Evolutionary conservation across 2,888 invertebrate genomes (phyloP), one percentile per base, ranked within the genome.

Genomic region (Troides oblongomaculatus): DNA sequence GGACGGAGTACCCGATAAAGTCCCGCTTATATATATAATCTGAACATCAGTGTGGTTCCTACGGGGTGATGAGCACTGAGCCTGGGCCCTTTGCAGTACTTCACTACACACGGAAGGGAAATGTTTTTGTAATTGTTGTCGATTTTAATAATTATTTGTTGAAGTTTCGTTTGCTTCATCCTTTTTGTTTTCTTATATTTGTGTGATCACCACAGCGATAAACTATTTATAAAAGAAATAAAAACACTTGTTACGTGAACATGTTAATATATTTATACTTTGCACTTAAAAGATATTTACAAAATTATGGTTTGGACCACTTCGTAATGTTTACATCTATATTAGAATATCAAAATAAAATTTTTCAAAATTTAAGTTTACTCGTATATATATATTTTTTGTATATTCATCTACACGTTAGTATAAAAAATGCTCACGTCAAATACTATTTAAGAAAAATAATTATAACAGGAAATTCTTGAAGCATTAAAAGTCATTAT

Each of bases 251-350:
- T 53, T 21, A 8, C 10, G 61, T 56, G 23, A 64, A 69, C 60
- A 64, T 64, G 58, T 69, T 21, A 14, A 56, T 61, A 69, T 59
- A 64, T 68, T 63, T 68, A 64, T 59, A 64, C 53, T 64, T 61
- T 64, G 10, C 25, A 63, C 43, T 57, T 63, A 50, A 50, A 50
- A 12, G 10, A 30, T 62, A 68, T 68, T 69, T 64, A 69, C 64
- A 61, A 60, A 64, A 69, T 64, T n/a, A 69, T 69, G 64, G 69
- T 64, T 69, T 69, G 69, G 69, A 69, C 69, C 69, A 69, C 69
- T 8, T 64, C 53, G 64, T 68, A 68, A 64, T 59, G 56, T 23
- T 64, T 46, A 50, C 56, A 69, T 21, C 61, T 57, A 56, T 25
- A 43, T 61, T 61, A 64, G 50, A 68, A 62, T 50, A 61, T 62